Evolutionary conservation across 2,888 invertebrate genomes (phyloP), one percentile per base, ranked within the genome.

Genomic region (Fragum sueziense): DNA sequence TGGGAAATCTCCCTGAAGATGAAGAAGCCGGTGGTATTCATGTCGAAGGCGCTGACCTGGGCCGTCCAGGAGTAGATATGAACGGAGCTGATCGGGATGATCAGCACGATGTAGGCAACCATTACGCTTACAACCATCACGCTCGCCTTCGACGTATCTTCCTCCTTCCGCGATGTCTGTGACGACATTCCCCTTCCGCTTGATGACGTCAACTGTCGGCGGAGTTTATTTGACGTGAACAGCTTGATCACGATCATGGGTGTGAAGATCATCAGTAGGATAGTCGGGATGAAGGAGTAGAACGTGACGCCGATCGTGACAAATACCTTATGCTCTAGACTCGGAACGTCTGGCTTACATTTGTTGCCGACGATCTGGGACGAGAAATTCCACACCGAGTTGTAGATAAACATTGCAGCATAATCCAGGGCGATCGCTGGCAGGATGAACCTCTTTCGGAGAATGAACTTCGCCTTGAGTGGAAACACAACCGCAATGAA

Each of bases 401-500:
- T 88, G 73, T 80, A 86, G 11, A 72, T 65, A 6, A 77, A 74
- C 22, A 86, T 85, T 7, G 85, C 62, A 27, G 78, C 31, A 34
- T 82, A 79, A 27, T 88, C 77, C 1, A 84, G 61, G 11, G 54
- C 74, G 20, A 76, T 62, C 6, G 86, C 77, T 2, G 70, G 65
- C 4, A 80, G 17, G 0, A 84, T 33, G 7, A 80, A 81, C 25
- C 84, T 61, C 61, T 83, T 86, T 1, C 84, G 79, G 52, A 80
- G 79, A 41, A 88, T 84, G 0, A 57, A 25, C 57, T 86, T 87
- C 0, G 85, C 87, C 41, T 81, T 79, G 17, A 86, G 51, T 2
- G 87, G 87, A 67, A 86, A 83, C 72, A 86, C 86, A 0, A 88
- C 87, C 9, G 88, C 88, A 14, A 87, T 71, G 34, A 88, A 88